Evolutionary conservation across 1,140 invertebrate species (phyloP), one percentile per base, ranked within the genome.

Genomic region (Samia ricini): DNA sequence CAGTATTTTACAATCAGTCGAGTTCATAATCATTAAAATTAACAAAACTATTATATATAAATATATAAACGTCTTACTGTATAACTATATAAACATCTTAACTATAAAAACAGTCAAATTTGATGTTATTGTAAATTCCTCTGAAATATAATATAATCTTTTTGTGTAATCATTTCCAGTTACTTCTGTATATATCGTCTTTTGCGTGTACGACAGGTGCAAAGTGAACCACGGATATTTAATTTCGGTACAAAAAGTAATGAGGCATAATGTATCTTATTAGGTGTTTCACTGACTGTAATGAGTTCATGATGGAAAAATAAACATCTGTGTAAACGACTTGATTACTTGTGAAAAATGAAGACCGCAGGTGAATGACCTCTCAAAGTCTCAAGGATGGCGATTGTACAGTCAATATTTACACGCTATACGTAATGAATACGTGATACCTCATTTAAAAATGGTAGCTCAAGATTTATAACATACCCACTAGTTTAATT

Each of bases 281-380:
- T 42, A 42, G 33, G 10, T 42, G 33, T 42, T 42, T 15, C 12
- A 15, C 33, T 42, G 33, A 15, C 33, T 15, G n/a, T 42, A 42
- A 42, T 42, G 8, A 42, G 33, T 42, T 42, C 33, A 15, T 42
- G 33, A 42, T 42, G 33, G 33, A 42, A 42, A 42, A 42, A 42
- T 57, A 59, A 64, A 69, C 66, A 64, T 51, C 66, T 69, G 56
- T 69, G 63, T 56, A 69, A 64, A 64, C 60, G 33, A 59, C 19
- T 15, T 26, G 21, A 57, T 61, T 57, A 69, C 62, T 61, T 60
- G 66, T 64, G 59, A 61, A 55, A 56, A 61, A 50, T 55, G 62
- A 68, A 64, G 66, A 51, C 55, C 51, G 56, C 23, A 26, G 66
- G 58, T 19, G 58, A 51, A 49, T 62, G 66, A 69, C 66, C 63